Percentiles rank a stretch among this genome's conserved stretches.
These are phyloP conservation scores for Campopleginae sp. DNA, from an alignment of 2,888 invertebrate species.

Conservation along the genomic window DNA sequence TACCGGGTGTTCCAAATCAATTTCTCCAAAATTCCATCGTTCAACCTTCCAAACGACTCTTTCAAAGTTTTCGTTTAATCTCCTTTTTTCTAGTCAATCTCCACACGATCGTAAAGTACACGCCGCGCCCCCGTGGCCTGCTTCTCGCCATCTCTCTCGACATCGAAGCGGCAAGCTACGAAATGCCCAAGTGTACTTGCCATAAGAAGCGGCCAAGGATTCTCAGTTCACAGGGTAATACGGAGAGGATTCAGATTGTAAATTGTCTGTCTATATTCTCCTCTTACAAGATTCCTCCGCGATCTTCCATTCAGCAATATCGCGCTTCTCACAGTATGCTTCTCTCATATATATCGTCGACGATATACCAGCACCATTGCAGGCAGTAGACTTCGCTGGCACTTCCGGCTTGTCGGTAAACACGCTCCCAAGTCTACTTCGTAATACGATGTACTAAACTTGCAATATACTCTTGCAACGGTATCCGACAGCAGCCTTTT, in stretches of 20 bases:
- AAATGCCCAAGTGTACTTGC: not conserved
- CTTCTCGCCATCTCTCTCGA: not conserved
- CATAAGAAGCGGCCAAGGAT: not conserved
- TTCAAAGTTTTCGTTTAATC: not conserved
- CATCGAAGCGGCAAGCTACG: not conserved
- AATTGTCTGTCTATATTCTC: slow-evolving; percentile 66
- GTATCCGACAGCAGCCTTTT: not conserved
- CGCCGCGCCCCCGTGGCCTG: not conserved
- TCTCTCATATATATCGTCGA: slow-evolving; percentile 35
- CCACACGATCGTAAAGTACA: not conserved
- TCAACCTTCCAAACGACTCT: not conserved
- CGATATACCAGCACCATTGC: slow-evolving; percentile 33
- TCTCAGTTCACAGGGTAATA: not conserved
- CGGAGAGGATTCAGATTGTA: slow-evolving; percentile 50
- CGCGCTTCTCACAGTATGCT: slow-evolving; percentile 45
- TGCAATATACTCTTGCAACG: not conserved
- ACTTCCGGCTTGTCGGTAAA: slow-evolving; percentile 59
- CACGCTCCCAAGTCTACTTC: slow-evolving; percentile 37
- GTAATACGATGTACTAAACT: slow-evolving; percentile 8
- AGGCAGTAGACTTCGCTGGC: slow-evolving; percentile 21
- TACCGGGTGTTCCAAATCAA: not conserved
- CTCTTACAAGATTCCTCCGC: slow-evolving; percentile 69
- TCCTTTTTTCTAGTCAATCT: not conserved
- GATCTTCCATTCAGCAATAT: slow-evolving; percentile 63
- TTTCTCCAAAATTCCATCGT: not conserved